These are phyloP conservation scores for Gymnothorax javanicus DNA, from an alignment of 2,797 vertebrate genomes.

Conservation along the genomic window DNA sequence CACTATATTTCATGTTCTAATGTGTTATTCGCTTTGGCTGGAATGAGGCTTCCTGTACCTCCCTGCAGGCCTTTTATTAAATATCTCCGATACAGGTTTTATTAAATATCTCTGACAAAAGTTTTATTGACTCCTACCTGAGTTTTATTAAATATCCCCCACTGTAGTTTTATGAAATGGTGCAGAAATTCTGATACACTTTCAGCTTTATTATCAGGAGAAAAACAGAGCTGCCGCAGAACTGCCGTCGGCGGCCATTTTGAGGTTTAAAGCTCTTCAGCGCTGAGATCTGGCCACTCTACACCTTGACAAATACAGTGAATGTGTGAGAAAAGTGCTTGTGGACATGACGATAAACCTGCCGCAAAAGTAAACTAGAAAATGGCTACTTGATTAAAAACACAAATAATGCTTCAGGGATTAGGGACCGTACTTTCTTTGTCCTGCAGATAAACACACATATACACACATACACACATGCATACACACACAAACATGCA, in stretches of 20 bases:
- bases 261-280: neutral
- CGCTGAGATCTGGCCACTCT: neutral
- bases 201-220: neutral
- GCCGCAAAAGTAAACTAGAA: neutral
- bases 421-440: no score
- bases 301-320: neutral
- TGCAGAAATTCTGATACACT: neutral
- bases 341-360: neutral
- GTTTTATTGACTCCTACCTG: no score
- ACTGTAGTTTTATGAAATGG: neutral
- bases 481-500: neutral
- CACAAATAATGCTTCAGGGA: neutral
- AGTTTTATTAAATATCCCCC: neutral
- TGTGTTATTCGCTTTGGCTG: conserved; percentile 54
- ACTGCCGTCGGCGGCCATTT: neutral
- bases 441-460: neutral
- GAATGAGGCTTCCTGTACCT: conserved; percentile 52
- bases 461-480: neutral
- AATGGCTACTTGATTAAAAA: neutral
- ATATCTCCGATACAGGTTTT: neutral
- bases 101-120: no score
- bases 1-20: conserved; percentile 54
- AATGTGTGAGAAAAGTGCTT: neutral
- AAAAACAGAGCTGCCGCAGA: neutral
- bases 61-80: conserved; percentile 33